Base-by-base conservation (phyloP, 2,888 invertebrate species). In the Uloborus plumipes region DNA sequence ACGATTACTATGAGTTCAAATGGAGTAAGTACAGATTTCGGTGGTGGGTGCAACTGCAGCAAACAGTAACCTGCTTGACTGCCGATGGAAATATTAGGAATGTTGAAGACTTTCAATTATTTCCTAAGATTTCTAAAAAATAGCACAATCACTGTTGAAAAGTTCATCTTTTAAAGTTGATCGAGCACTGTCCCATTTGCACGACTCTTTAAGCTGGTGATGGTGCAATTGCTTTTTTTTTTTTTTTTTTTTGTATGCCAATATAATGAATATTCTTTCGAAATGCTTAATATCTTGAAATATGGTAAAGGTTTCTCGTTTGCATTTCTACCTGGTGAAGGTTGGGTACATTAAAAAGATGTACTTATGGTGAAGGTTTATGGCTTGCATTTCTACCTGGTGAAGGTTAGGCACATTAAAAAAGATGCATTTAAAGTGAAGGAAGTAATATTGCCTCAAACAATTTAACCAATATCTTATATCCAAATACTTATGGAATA, bases 1-100 rank as follows among this genome's bases (percentile, higher is more conserved):
- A 95, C 89, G 96, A 96, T 90, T 96, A 96, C 89, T 96, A 96
- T 88, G 96, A 96, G 64, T 85, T 86, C 65, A 85, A 84, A 47
- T 86, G 85, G 85, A 74, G 86, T 86, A 86, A 85, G 85, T 85
- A 75, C 20, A 4, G 58, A 26, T 9, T 39, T 62, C 62, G 80
- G 80, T 80, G 80, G 70, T 62, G 80, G 74, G 20, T 55, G 39
- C 65, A 77, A 20, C 26, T 16, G 39, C 39, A 39, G 39, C 39
- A 39, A 9, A 4, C 39, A 7, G 39, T 39, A 39, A 9, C 39
- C 9, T 39, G 39, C 39, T 39, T 11, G 11, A 39, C 9, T 39
- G 9, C 39, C 1, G 11, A 9, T 39, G 39, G 39, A 39, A 39
- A 39, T 39, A 39, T 39, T 39, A 39, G 39, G 39, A 39, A 39